Evolutionary conservation across 2,113 vertebrate genomes (phyloP), one percentile per base, ranked within the genome.

Genomic region (Phocoena sinus): DNA sequence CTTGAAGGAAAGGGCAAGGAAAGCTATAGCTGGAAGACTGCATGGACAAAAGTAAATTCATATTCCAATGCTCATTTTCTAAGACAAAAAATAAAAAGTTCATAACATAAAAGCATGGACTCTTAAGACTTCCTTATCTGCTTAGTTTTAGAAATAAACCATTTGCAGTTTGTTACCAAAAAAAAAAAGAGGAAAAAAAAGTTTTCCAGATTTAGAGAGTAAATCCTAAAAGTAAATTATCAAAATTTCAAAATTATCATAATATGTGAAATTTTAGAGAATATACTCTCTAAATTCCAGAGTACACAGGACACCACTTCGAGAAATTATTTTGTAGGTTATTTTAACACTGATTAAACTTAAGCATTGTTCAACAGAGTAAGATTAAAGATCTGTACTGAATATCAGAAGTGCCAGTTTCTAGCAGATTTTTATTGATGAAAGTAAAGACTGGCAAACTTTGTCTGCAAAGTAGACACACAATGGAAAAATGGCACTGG

Each of bases 141-240:
- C 17, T 91, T 76, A 33, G 28, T 63, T 96, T 93, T 83, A 92
- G 28, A 96, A 92, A 77, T 41, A 91, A 94, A 91, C 79, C 58
- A 71, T 68, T 60, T 67, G 23, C 0, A 88, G 53, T 65, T 84
- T 94, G 60, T 90, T 74, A 65, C 23, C 53, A 53, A 53, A 53
- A 53, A 53, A 53, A 50, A 71, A 92, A 80, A 71, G 68, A 63
- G 28, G 44, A 80, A 84, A 5, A 84, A 53, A 17, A 85, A 38
- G 38, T 50, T 88, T 91, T 77, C 89, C 31, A 96, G 25, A 47
- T 83, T 84, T 89, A 91, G 28, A 70, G 26, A 84, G 58, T 33
- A 89, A 94, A 80, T 67, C 53, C 74, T 76, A 47, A 95, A 94
- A 80, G 15, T 86, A 23, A 70, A 41, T 63, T 21, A 95, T 89